Conservation (phyloP, 2,888 invertebrate species). For the Gonocerus acuteangulatus region DNA sequence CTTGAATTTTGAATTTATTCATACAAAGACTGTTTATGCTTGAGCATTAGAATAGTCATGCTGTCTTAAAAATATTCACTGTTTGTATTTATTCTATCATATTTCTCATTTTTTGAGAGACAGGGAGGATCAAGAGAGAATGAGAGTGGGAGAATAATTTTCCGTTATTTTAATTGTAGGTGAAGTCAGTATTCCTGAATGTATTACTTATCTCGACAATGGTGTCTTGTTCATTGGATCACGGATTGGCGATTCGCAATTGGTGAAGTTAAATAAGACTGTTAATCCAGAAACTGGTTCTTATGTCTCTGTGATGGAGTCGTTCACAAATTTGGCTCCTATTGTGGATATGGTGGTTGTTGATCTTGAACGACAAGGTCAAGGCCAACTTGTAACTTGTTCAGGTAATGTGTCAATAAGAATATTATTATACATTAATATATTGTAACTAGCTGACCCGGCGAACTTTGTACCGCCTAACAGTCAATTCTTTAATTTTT, state of each 20-base stretch:
- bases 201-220: conserved; percentile 95
- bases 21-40: too few relatives aligned
- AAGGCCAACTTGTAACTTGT: conserved; percentile 95
- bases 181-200: conserved; percentile 90
- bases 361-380: conserved; percentile 91
- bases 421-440: too few relatives aligned
- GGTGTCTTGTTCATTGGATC: conserved; percentile 96
- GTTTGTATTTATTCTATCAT: too few relatives aligned
- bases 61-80: too few relatives aligned
- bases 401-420: conserved; percentile 54
- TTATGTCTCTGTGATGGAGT: conserved; percentile 91
- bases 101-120: too few relatives aligned
- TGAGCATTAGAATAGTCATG: too few relatives aligned
- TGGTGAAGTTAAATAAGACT: conserved; percentile 78
- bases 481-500: too few relatives aligned
- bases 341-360: conserved; percentile 97
- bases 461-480: too few relatives aligned
- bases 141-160: background rate
- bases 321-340: conserved; percentile 93
- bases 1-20: too few relatives aligned
- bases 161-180: conserved; percentile 66
- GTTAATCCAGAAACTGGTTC: conserved; percentile 71
- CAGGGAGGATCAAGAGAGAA: too few relatives aligned
- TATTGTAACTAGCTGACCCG: too few relatives aligned
- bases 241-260: conserved; percentile 90